These are phyloP conservation scores for Macropodus opercularis DNA, from an alignment of 2,797 vertebrate species.

Conservation along the genomic window DNA sequence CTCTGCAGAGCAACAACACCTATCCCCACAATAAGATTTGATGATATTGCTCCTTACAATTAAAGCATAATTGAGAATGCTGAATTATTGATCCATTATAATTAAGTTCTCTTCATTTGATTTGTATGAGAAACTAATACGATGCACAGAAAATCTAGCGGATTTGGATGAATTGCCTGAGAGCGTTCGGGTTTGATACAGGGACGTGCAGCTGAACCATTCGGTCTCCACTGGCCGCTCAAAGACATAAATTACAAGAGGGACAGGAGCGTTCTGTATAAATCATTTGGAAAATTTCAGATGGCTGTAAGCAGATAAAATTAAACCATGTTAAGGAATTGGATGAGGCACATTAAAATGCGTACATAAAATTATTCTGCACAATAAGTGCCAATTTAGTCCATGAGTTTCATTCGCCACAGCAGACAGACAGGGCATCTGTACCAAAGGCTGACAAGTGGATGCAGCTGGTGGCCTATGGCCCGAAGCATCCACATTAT, in stretches of 20 bases:
- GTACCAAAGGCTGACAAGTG: slow-evolving; percentile 82
- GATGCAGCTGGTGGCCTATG: slow-evolving; percentile 86
- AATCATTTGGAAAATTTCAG: slow-evolving; percentile 54
- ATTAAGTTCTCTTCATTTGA: slow-evolving; percentile 77
- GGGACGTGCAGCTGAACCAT: slow-evolving; percentile 44
- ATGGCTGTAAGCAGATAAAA: slow-evolving; percentile 70
- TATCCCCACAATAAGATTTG: slow-evolving; percentile 75
- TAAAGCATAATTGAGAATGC: slow-evolving; percentile 79
- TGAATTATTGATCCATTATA: slow-evolving; percentile 81
- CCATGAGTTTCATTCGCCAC: slow-evolving; percentile 65
- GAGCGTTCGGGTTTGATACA: slow-evolving; percentile 51
- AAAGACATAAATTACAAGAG: slow-evolving; percentile 48
- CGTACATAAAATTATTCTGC: slow-evolving; percentile 69
- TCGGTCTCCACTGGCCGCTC: slow-evolving; percentile 58
- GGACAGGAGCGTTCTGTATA: slow-evolving; percentile 54
- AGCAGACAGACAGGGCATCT: slow-evolving; percentile 80
- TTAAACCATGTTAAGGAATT: slow-evolving; percentile 74
- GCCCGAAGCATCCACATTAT: slow-evolving; percentile 78
- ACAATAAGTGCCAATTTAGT: slow-evolving; percentile 78
- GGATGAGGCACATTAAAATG: slow-evolving; percentile 75
- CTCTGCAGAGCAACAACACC: slow-evolving; percentile 76
- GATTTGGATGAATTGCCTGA: slow-evolving; percentile 67
- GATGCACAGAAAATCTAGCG: slow-evolving; percentile 63
- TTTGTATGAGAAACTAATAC: slow-evolving; percentile 72
- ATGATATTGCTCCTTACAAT: slow-evolving; percentile 78